Conservation (phyloP, 1,140 invertebrate species). For the Ceratosolen solmsi region DNA sequence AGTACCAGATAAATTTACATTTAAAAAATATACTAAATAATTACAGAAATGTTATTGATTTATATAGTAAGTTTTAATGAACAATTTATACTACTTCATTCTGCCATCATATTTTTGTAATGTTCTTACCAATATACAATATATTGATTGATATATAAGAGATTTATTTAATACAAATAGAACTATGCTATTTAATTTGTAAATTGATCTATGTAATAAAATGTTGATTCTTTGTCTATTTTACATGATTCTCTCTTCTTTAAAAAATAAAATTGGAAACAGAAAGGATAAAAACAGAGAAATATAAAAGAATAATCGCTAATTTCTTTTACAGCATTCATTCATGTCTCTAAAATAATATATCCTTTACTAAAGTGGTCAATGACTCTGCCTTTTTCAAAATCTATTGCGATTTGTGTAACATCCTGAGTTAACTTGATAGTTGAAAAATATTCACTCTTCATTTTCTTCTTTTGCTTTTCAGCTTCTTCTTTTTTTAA, state of each 20-base stretch:
- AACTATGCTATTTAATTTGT: too few relatives aligned
- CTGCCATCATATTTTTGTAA: too few relatives aligned
- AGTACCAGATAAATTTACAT: too few relatives aligned
- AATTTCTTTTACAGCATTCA: conserved; percentile 7
- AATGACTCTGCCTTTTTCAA: conserved; percentile 46
- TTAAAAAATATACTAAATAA: too few relatives aligned
- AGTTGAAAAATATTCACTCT: conserved; percentile 51
- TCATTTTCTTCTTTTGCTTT: conserved; percentile 1
- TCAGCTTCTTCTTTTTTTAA: conserved; percentile 5
- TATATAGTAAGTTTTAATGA: too few relatives aligned
- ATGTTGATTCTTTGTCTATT: neutral
- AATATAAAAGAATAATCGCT: neutral
- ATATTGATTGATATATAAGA: too few relatives aligned
- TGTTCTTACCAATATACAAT: too few relatives aligned
- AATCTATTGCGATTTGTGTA: conserved; percentile 32
- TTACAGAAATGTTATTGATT: too few relatives aligned
- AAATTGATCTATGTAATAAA: neutral
- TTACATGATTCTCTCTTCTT: too few relatives aligned
- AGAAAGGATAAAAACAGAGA: neutral
- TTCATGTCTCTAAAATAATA: conserved; percentile 43
- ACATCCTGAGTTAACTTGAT: conserved; percentile 42
- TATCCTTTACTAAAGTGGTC: conserved; percentile 48
- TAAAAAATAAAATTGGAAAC: too few relatives aligned
- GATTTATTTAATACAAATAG: too few relatives aligned
- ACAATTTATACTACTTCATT: too few relatives aligned